Base-by-base conservation (phyloP, 1,140 invertebrate genomes). In the Pseudobourletiella spinata region DNA sequence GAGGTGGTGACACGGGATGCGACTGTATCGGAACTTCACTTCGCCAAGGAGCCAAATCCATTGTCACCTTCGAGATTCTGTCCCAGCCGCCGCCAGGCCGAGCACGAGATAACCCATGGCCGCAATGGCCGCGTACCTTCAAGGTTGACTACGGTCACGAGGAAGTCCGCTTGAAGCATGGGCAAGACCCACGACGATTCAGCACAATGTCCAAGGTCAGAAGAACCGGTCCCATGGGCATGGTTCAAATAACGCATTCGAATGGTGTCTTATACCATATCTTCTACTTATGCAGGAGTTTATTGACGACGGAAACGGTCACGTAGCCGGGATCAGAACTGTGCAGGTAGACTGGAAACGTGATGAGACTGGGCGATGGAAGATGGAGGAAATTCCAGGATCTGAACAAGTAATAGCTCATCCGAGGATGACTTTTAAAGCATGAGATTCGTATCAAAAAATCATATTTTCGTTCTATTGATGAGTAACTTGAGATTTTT, bases 21-120 rank as follows among this genome's bases (percentile, higher is more conserved):
- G 96, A 99, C 81, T 99, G 96, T 73, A 98, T 99, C 76, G 96
- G 90, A 39, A 99, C 96, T 1, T 95, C 94, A 2, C 80, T 98
- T 15, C 82, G 96, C 71, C 93, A 98, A 76, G 93, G 95, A 42
- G 96, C 96, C n/a, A 93, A 89, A 71, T 87, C 85, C 39, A 94
- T 99, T 63, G 92, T 89, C 1, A 89, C 92, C 8, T 99, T 99
- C 79, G 96, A 99, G 80, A 98, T 99, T 71, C 77, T 99, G 44
- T 95, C 95, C 0, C 84, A 91, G 72, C 96, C 96, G 24, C 88
- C 92, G 42, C 77, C 79, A 15, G 80, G 79, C 25, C 80, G 96
- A 28, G 84, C 84, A 11, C 77, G 79, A 15, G 90, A 93, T 73
- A 98, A 98, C 77, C 96, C 96, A 4, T 99, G 96, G 96, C 96